phyloP scores from a whole-genome alignment of 2,888 invertebrate genomes.

The Actias luna region DNA sequence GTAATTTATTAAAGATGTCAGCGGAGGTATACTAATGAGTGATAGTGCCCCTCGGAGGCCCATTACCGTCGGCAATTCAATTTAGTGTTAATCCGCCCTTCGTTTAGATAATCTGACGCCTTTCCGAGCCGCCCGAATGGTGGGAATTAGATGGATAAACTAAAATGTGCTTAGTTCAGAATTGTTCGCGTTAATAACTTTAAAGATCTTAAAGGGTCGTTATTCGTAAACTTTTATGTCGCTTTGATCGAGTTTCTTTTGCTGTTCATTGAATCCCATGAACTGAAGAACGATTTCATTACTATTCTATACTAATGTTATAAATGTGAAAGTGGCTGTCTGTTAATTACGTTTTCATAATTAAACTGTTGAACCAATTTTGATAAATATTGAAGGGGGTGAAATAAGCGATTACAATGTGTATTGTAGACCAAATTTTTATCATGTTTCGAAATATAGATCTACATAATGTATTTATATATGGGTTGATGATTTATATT shows the following conservation, averaged over 20 bases:
- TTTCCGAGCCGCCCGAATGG: constrained; percentile 13
- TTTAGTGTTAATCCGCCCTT: constrained; percentile 20
- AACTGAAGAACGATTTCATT: neutral
- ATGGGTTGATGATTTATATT: no score
- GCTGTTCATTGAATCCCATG: neutral
- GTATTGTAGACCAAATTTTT: no score
- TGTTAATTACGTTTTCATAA: no score
- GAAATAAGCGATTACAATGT: no score
- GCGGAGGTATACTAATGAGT: constrained; percentile 32
- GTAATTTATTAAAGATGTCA: constrained; percentile 6
- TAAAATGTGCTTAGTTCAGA: constrained; percentile 5
- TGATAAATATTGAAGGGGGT: no score
- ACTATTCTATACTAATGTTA: no score
- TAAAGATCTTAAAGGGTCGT: constrained; percentile 1
- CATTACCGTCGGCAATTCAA: constrained; percentile 16
- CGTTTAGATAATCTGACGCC: constrained; percentile 22
- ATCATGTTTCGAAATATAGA: no score
- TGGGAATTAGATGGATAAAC: constrained; percentile 18
- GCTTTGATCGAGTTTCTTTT: neutral
- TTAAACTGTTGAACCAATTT: no score
- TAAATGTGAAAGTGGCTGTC: no score
- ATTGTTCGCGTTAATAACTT: constrained; percentile 1
- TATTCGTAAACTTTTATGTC: neutral
- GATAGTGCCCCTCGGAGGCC: constrained; percentile 9
- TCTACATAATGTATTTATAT: no score